Conservation (phyloP, 2,113 vertebrate species). For the Coracopsis vasa region DNA sequence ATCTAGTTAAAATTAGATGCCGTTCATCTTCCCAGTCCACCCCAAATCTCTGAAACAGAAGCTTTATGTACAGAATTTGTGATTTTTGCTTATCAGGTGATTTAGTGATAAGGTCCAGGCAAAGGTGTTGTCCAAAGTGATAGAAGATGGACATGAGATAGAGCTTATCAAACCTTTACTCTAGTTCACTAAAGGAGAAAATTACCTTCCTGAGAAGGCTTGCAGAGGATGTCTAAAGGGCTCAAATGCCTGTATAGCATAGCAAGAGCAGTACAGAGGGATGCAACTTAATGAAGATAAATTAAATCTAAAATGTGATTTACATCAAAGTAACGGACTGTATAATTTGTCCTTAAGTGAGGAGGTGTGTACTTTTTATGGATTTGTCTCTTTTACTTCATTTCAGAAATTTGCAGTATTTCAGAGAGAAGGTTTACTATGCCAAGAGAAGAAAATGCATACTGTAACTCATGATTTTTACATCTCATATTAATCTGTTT, state of each 20-base stretch:
- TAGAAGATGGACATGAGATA: neutral
- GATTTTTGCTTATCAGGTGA: neutral
- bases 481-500: neutral
- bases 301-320: neutral
- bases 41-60: neutral
- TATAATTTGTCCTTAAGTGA: neutral
- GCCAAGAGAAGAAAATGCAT: neutral
- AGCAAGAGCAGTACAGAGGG: neutral
- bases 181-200: neutral
- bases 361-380: neutral
- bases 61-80: neutral
- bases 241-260: neutral
- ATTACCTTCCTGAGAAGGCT: neutral
- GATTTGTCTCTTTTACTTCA: neutral
- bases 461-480: neutral
- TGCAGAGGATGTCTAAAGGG: neutral
- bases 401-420: neutral
- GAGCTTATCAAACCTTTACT: neutral
- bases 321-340: neutral
- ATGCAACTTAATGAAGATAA: neutral
- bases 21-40: neutral
- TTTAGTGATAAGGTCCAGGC: neutral
- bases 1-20: neutral
- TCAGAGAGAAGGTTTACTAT: neutral
- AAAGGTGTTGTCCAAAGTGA: neutral